Evolutionary conservation across 1,140 invertebrate genomes (phyloP), one percentile per base, ranked within the genome.

Genomic region (Propsilocerus akamusi): DNA sequence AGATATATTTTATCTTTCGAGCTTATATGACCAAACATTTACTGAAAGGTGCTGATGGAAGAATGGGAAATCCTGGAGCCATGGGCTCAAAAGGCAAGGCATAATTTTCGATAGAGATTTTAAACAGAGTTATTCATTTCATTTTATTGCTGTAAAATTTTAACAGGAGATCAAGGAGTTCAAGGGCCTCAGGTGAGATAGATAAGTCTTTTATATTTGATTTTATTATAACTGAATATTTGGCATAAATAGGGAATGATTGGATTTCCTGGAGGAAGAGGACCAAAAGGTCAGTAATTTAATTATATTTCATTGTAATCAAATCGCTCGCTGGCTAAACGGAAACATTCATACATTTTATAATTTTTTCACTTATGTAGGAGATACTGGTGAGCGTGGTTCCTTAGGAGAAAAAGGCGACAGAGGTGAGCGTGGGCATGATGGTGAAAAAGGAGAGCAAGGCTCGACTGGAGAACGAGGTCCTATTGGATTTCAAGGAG

Each of bases 401-500:
- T n/a, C n/a, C n/a, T n/a, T n/a, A 41, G 34, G 71, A 32, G 71
- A 71, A 47, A 71, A 68, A 59, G 71, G 71, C 11, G 73, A 78
- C 46, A 78, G 77, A 62, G 81, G 80, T 46, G 74, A 77, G 17
- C 61, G 68, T 46, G 84, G 84, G 24, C 55, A 72, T 25, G 81
- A 85, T 60, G 85, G 84, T n/a, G 75, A 81, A 57, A 84, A 83
- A 52, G 84, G 84, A 17, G 81, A 86, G 53, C 58, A 74, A 46
- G 86, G 86, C 23, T 53, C 60, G 2, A 86, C 86, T 66, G 86
- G 86, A 46, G 83, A 87, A 50, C 67, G 74, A 49, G 86, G 86
- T 34, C 56, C 71, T 3, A 54, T 65, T 12, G 86, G 86, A 24
- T 68, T 74, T 26, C 63, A 68, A 32, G 86, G 86, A 30, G 66